Evolutionary conservation across 1,140 invertebrate genomes (phyloP), one percentile per base, ranked within the genome.

Genomic region (Bombus pascuorum): DNA sequence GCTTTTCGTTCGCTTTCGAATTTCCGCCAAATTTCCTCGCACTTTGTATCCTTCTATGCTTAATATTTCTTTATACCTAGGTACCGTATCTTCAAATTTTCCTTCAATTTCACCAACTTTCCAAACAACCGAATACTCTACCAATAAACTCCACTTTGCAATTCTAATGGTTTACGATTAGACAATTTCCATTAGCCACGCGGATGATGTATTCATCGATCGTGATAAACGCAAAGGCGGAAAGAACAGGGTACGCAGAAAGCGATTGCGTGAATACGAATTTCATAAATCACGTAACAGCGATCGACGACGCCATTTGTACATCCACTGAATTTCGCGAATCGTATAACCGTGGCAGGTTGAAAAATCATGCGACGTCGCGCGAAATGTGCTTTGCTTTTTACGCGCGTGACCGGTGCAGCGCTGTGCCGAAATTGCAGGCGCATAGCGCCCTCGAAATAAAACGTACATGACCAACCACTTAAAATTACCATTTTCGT

Each of bases 201-300:
- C 8, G 32, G 3, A 53, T 25, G 22, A 28, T 18, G 4, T 39
- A 34, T 39, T 62, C 22, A 25, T 77, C 34, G 47, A 13, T 39
- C 47, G 47, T 1, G 57, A 62, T 6, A 34, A 65, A 65, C 28
- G n/a, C 12, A 32, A 28, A 66, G 3, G 5, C 2, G 59, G 8
- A 47, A 47, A 68, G 37, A 28, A 22, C 25, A 42, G 3, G 6
- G 0, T 53, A 47, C 59, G 28, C 71, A 1, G 47, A 22, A 34
- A 47, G 13, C 42, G 25, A 80, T 53, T 15, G 34, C 3, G 22
- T 2, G 62, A 34, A 47, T 37, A 80, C 65, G 65, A 47, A 68
- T 68, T 44, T 34, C 65, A 80, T 80, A 80, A 80, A 80, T 80
- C 77, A 70, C 65, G 42, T 80, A 70, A 80, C 37, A 13, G 42